These are phyloP conservation scores for Sepiola atlantica DNA, from an alignment of 2,888 invertebrate genomes.

Conservation along the genomic window DNA sequence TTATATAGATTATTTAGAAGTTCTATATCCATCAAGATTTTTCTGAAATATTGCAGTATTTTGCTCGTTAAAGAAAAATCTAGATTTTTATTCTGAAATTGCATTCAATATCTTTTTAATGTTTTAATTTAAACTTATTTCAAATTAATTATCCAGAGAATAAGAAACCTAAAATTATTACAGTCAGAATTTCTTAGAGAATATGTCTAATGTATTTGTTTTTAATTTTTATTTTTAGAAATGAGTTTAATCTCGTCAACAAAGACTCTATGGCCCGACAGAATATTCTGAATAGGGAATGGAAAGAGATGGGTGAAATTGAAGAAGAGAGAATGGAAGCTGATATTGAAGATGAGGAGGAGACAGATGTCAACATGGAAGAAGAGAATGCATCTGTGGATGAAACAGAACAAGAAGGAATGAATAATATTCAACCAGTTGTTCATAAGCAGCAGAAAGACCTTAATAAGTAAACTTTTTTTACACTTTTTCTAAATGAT, in stretches of 20 bases:
- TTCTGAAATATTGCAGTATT: no score
- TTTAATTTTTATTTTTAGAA: slow-evolving; percentile 57
- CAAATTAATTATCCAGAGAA: no score
- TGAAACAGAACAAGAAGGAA: slow-evolving; percentile 45
- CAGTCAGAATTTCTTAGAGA: no score
- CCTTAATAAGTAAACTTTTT: background rate
- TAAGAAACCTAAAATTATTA: no score
- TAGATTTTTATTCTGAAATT: no score
- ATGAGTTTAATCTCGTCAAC: slow-evolving; percentile 70
- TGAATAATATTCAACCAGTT: slow-evolving; percentile 51
- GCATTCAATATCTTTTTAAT: no score
- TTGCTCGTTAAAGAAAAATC: no score
- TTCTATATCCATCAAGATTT: no score
- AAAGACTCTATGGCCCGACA: slow-evolving; percentile 64
- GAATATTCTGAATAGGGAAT: slow-evolving; percentile 57
- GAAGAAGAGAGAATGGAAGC: slow-evolving; percentile 52
- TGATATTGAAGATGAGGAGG: slow-evolving; percentile 54
- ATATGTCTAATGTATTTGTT: no score
- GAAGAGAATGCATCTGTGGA: slow-evolving; percentile 55
- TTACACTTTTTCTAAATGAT: background rate
- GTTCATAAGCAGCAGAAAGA: slow-evolving; percentile 34
- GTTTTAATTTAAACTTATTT: no score
- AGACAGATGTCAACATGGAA: slow-evolving; percentile 22
- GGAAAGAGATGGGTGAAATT: slow-evolving; percentile 49
- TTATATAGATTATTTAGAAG: no score